Evolutionary conservation across 2,113 vertebrate genomes (phyloP).

Genomic region (Sander vitreus): DNA sequence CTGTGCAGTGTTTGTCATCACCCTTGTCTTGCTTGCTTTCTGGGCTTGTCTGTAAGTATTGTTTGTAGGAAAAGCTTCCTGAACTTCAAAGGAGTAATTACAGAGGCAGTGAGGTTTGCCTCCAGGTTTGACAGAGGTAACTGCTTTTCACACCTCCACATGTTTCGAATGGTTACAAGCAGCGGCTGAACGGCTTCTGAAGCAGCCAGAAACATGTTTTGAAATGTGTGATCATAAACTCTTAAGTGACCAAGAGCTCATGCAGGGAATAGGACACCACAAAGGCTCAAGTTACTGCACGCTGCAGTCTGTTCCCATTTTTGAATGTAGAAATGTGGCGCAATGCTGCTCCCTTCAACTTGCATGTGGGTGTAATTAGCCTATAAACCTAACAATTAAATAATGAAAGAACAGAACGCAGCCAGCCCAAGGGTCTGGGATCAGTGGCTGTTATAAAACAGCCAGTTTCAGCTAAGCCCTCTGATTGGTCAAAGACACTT

Average conservation of each 20-base stretch:
- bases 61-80: conserved; percentile 70
- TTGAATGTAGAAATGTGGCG: conserved; percentile 11
- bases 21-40: conserved; percentile 61
- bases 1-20: conserved; percentile 60
- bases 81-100: conserved; percentile 82
- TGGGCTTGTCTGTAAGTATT: conserved; percentile 49
- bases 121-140: conserved; percentile 67
- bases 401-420: conserved; percentile 47
- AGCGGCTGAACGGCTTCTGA: conserved; percentile 37
- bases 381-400: conserved; percentile 59
- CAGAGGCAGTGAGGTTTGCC: conserved; percentile 73
- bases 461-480: conserved; percentile 27
- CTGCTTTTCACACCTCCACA: conserved; percentile 73
- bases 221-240: conserved; percentile 23
- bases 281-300: conserved; percentile 36
- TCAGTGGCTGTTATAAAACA: conserved; percentile 39
- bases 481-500: conserved; percentile 23
- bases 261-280: neutral
- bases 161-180: conserved; percentile 73
- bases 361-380: conserved; percentile 32
- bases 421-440: conserved; percentile 34
- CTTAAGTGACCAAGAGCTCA: neutral
- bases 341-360: conserved; percentile 25
- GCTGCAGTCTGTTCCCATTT: conserved; percentile 32
- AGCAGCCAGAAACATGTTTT: conserved; percentile 49